Base-by-base conservation (phyloP, 2,888 invertebrate species). In the Acleris sparsana region DNA sequence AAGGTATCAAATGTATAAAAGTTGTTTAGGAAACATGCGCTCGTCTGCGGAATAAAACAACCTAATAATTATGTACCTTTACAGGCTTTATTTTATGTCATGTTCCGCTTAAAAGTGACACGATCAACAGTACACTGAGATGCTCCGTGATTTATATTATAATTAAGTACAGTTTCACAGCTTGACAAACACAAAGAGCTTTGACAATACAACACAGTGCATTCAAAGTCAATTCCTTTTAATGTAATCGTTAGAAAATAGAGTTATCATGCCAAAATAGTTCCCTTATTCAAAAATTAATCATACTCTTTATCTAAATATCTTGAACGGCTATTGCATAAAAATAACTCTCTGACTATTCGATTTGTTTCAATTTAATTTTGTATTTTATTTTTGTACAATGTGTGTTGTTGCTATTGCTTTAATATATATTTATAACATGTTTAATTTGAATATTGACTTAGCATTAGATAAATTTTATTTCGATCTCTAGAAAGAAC, bases 81-180 rank as follows among this genome's bases (percentile, higher is more conserved):
- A 77, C 79, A 80, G 75, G 84, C 63, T 69, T 25, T 89, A 90
- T 89, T 87, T 89, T 82, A 56, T 55, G 65, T 61, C 65, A 64
- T 86, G 83, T 86, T 88, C 86, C 85, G 86, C 91, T 88, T 89
- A 89, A 87, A 87, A 88, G 89, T 91, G 89, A 87, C 86, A 83
- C 84, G 82, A 87, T 85, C 80, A 85, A 84, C 82, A 85, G 82
- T 84, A 88, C 83, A 88, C 84, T 87, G 88, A 89, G 88, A 89
- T 88, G 88, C 85, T 86, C 85, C 82, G 85, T 85, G 85, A 85
- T 85, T 82, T 51, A 85, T 75, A 79, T 80, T 33, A 53, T 53
- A 13, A 55, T 43, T 92, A 92, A 92, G 92, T 92, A 92, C 92
- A 89, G 76, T 84, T 89, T 88, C 90, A 92, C 90, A 92, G 90